Base-by-base conservation (phyloP, 2,797 vertebrate species). In the Remorina albescens region DNA sequence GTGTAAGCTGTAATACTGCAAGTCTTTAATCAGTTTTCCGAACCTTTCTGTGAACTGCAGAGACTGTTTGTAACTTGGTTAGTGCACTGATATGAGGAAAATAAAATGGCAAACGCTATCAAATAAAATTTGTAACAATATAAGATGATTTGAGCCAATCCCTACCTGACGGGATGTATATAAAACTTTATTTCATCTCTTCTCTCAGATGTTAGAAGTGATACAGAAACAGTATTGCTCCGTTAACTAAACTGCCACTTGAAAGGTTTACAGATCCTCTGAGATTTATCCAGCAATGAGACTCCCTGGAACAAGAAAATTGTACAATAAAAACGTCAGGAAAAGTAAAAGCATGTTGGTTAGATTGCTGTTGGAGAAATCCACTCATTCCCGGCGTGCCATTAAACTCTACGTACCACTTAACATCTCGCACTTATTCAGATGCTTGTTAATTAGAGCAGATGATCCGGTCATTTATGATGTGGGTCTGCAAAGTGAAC, bases 381-480 rank as follows among this genome's bases (percentile, higher is more conserved):
- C 67, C 18, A 62, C 60, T 57, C 5, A 19, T 65, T 74, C 75
- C 49, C 59, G 55, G 39, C 55, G 34, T 16, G 54, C 47, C 11
- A 59, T 61, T 56, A 70, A 62, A 78, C 34, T 28, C 81, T 70
- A 66, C 28, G 25, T 47, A 64, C 64, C 67, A 70, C 73, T 80
- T 67, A 83, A 83, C 71, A 79, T 71, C 70, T 85, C 70, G 41
- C 67, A 71, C 70, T 61, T 81, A 59, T 59, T 74, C 62, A 71
- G 64, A 83, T 78, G 81, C 53, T 69, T 77, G 64, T 75, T 87
- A 87, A 86, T 68, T 73, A 86, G 74, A 82, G 70, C 76, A 81
- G 76, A 86, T 82, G 71, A 91, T 85, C 61, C 78, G 85, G 61
- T 82, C 80, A 76, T 86, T 87, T 89, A 88, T 76, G 80, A 87